These are phyloP conservation scores for Epiblema foenella DNA, from an alignment of 2,888 invertebrate genomes.

Conservation along the genomic window DNA sequence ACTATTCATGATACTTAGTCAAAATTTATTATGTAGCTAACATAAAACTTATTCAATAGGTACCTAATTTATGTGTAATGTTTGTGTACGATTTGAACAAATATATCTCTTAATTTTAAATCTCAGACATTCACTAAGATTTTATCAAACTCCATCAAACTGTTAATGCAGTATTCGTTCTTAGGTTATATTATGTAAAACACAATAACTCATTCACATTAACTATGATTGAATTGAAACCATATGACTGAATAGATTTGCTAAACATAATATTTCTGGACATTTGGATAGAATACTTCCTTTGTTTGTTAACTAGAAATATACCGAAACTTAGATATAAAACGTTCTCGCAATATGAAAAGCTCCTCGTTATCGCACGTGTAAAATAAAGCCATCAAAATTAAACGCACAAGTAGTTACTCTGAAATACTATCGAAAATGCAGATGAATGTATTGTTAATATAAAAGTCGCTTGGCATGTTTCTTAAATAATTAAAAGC, in stretches of 20 bases:
- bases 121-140: neutral
- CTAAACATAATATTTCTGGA: too few relatives aligned
- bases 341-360: neutral
- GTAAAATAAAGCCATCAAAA: neutral
- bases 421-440: neutral
- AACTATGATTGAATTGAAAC: too few relatives aligned
- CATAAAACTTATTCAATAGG: neutral
- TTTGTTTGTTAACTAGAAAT: too few relatives aligned
- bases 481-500: neutral
- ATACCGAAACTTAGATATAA: neutral
- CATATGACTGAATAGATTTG: too few relatives aligned
- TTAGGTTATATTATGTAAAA: too few relatives aligned
- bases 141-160: neutral
- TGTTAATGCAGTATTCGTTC: neutral
- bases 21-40: neutral
- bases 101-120: neutral
- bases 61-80: neutral
- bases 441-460: neutral
- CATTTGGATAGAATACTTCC: too few relatives aligned
- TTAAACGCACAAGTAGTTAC: constrained; percentile 7
- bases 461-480: constrained; percentile 21
- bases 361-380: neutral
- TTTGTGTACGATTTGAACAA: neutral
- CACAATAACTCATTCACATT: too few relatives aligned
- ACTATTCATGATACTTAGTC: neutral